phyloP scores from a whole-genome alignment of 2,888 invertebrate species.

The Tachina grossa region DNA sequence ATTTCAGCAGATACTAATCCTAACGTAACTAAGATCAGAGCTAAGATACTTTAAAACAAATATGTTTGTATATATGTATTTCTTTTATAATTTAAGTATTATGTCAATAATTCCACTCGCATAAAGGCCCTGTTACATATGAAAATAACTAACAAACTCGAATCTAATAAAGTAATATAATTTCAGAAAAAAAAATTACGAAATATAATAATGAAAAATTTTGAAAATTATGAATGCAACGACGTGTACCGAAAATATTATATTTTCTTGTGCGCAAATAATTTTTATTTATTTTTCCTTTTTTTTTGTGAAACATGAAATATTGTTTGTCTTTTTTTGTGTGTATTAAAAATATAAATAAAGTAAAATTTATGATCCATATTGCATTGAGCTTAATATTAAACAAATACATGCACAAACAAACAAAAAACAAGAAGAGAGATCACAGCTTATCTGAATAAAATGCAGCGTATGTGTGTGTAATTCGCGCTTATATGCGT shows the following conservation, averaged over 20 bases:
- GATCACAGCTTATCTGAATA: slow-evolving; percentile 33
- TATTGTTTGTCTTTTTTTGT: slow-evolving; percentile 38
- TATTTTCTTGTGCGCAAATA: slow-evolving; percentile 14
- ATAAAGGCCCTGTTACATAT: too few species aligned
- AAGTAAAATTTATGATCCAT: slow-evolving; percentile 54
- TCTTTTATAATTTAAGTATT: too few species aligned
- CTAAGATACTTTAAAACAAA: too few species aligned
- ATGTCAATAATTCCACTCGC: too few species aligned
- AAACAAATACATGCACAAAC: slow-evolving; percentile 30
- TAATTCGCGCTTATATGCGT: neutral
- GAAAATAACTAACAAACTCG: too few species aligned
- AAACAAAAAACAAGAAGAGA: slow-evolving; percentile 7
- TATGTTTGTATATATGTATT: too few species aligned
- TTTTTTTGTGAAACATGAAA: slow-evolving; percentile 43
- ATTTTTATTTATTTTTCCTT: slow-evolving; percentile 27
- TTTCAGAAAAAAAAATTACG: too few species aligned
- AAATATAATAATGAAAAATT: neutral
- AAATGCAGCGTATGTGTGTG: neutral
- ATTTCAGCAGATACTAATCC: too few species aligned
- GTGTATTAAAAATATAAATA: slow-evolving; percentile 44
- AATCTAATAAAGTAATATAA: too few species aligned
- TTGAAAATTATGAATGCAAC: neutral
- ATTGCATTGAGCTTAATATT: slow-evolving; percentile 47
- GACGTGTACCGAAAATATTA: slow-evolving; percentile 6
- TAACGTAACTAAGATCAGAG: too few species aligned